Base-by-base conservation (phyloP, 23 tunicate genomes). In the Trididemnum clinides region DNA sequence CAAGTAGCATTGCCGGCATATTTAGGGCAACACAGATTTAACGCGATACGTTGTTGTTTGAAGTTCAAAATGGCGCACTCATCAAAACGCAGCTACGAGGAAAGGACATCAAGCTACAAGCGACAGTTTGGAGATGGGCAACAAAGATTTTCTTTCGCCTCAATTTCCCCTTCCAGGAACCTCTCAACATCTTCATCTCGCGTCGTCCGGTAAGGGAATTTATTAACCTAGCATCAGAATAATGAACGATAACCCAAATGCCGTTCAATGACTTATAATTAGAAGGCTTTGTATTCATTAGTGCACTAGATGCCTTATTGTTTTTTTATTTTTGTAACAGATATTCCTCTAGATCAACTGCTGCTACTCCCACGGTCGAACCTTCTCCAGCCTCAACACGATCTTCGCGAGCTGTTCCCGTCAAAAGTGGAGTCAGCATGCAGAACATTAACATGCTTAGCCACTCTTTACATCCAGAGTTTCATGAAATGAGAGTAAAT, bases 21-120 rank as follows among this genome's bases (percentile, higher is more conserved):
- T n/a, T n/a, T n/a, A n/a, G n/a, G n/a, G n/a, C n/a, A n/a, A n/a
- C n/a, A n/a, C n/a, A n/a, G n/a, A n/a, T n/a, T n/a, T n/a, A n/a
- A n/a, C n/a, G n/a, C n/a, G n/a, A n/a, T n/a, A n/a, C n/a, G n/a
- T n/a, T n/a, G n/a, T n/a, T n/a, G n/a, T n/a, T n/a, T n/a, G n/a
- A n/a, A n/a, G n/a, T n/a, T n/a, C n/a, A n/a, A n/a, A n/a, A n/a
- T n/a, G n/a, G n/a, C n/a, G n/a, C n/a, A n/a, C n/a, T 81, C 85
- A 33, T 80, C 81, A 3, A 93, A 85, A 81, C 71, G 88, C 34
- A 83, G 78, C 27, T 64, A 63, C 44, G 92, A 97, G 62, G 95
- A 97, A 78, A 50, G 98, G 34, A 86, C 86, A 20, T 97, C 99
- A 30, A 92, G 97, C 62, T 97, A 97, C 89, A 86, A 84, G 54